Base-by-base conservation (phyloP, 2,113 vertebrate species). In the Clinocottus analis region DNA sequence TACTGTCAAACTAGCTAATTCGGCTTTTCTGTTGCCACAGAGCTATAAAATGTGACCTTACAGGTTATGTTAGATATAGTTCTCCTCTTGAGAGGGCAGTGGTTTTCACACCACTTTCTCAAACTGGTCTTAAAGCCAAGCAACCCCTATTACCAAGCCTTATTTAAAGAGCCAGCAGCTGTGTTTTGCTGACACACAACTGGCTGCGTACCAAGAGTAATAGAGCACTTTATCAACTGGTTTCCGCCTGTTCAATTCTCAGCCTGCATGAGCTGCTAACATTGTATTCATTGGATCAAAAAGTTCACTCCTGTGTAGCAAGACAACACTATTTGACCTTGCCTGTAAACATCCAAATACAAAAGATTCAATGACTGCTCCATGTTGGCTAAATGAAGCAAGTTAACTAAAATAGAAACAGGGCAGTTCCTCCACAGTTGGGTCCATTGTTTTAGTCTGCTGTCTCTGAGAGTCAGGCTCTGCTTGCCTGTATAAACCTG, bases 401-500 rank as follows among this genome's bases (percentile, higher is more conserved):
- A 64, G 59, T 72, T 69, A 84, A 87, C 85, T 77, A 58, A 87
- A 89, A 67, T 47, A 80, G 73, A 68, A 77, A 43, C 58, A 63
- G 51, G 64, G 27, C 19, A 71, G 73, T 69, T 85, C 69, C 79
- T 71, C 61, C 75, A 74, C 51, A 74, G 64, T 75, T 63, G 29
- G 61, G 43, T 72, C 29, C 60, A 80, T 87, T 89, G 83, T 92
- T 91, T 55, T 33, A 51, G 74, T 35, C 27, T 41, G 72, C 73
- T 79, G 71, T 79, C 78, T 89, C 59, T 43, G 29, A 84, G 74
- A 86, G 70, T 47, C 80, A 82, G 83, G 43, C 82, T 3, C 59
- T 23, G 80, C 67, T 69, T 85, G 76, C 89, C 83, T 88, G 85
- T 85, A 73, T 74, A 53, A 88, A 88, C 89, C 71, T 87, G 91